phyloP scores from a whole-genome alignment of 2,113 vertebrate genomes.

The Paradoxurus hermaphroditus region DNA sequence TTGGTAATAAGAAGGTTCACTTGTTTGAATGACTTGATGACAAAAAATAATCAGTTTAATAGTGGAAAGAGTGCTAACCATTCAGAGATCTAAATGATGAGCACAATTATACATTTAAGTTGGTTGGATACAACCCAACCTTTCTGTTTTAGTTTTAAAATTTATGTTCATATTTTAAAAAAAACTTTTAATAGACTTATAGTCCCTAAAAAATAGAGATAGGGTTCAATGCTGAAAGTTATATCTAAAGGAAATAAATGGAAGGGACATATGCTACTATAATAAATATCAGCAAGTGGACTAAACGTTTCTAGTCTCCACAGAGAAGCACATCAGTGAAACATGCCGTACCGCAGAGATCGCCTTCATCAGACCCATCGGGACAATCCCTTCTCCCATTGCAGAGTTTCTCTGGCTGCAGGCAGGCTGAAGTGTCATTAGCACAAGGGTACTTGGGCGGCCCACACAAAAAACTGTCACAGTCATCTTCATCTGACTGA shows the following conservation, averaged over 20 bases:
- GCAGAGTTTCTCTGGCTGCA: slow-evolving; percentile 96
- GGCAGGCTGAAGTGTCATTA: slow-evolving; percentile 94
- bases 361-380: slow-evolving; percentile 96
- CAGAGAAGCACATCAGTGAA: not conserved
- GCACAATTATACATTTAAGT: not conserved
- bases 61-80: not conserved
- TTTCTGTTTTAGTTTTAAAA: not conserved
- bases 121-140: accelerated
- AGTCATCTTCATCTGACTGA: slow-evolving; percentile 96
- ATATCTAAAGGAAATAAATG: not conserved
- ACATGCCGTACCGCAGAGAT: slow-evolving; percentile 91
- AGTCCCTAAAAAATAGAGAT: not conserved
- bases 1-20: not conserved
- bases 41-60: not conserved
- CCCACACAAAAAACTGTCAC: slow-evolving; percentile 92
- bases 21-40: not conserved
- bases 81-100: not conserved
- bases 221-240: not conserved
- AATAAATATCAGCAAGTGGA: not conserved
- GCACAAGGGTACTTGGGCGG: slow-evolving; percentile 97
- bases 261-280: not conserved
- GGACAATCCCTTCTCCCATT: slow-evolving; percentile 94
- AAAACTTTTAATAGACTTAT: not conserved
- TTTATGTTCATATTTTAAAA: not conserved
- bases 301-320: not conserved